These are phyloP conservation scores for Archaeoteleia sp. DNA, from an alignment of 2,888 invertebrate species.

Conservation along the genomic window DNA sequence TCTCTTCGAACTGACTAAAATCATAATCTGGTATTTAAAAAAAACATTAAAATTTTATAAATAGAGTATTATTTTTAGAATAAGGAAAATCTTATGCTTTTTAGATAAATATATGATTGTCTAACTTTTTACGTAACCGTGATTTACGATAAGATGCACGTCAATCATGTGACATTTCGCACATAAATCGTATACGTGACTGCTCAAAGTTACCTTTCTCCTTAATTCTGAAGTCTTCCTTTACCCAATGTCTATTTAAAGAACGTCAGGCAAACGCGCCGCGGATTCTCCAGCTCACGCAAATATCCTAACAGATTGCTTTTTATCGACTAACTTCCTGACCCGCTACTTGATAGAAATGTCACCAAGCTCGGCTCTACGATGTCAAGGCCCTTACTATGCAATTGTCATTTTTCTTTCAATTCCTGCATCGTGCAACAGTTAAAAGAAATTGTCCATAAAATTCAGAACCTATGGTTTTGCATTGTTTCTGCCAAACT, in stretches of 20 bases:
- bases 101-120: constrained; percentile 4
- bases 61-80: too few species aligned
- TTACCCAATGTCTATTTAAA: constrained; percentile 21
- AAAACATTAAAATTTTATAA: too few species aligned
- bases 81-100: too few species aligned
- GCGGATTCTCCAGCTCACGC: constrained; percentile 11
- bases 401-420: background rate
- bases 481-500: too few species aligned
- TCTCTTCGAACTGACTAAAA: too few species aligned
- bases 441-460: too few species aligned
- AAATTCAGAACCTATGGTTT: too few species aligned
- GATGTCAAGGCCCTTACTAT: constrained; percentile 31
- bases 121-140: constrained; percentile 16
- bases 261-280: constrained; percentile 10
- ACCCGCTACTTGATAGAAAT: constrained; percentile 21
- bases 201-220: constrained; percentile 12
- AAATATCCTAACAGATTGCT: constrained; percentile 30
- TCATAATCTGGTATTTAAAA: too few species aligned
- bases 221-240: constrained; percentile 1
- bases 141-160: constrained; percentile 16
- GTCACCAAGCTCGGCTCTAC: constrained; percentile 16
- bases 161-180: constrained; percentile 7
- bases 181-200: constrained; percentile 17
- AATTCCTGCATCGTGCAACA: background rate
- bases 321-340: constrained; percentile 34